Percentiles rank a stretch among this genome's conserved stretches.
Conservation (phyloP, 2,113 vertebrate species). For the Theristicus caerulescens region DNA sequence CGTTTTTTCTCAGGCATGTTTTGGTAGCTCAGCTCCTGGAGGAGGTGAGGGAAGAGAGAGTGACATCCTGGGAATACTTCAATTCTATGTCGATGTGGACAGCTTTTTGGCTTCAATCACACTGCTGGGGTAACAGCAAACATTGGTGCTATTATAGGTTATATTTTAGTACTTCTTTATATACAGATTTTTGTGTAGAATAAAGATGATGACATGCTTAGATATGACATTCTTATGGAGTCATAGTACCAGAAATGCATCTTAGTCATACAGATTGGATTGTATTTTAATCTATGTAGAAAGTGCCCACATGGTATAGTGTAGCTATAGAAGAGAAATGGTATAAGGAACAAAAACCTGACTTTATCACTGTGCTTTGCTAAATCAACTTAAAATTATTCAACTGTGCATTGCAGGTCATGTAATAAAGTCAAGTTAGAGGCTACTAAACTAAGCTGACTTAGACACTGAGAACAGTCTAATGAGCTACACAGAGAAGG, state of each 20-base stretch:
- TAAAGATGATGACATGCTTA: neutral
- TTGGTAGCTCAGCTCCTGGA: neutral
- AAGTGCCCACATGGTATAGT: neutral
- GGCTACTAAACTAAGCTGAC: neutral
- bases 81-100: neutral
- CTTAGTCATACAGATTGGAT: neutral
- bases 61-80: neutral
- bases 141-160: neutral
- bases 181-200: neutral
- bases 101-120: neutral
- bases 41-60: neutral
- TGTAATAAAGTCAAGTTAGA: neutral
- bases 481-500: neutral
- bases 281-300: neutral
- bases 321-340: neutral
- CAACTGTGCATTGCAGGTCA: neutral
- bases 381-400: slow-evolving; percentile 6
- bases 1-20: neutral
- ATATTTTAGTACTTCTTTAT: neutral
- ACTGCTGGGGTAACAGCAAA: neutral
- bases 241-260: neutral
- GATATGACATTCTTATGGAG: neutral
- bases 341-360: neutral
- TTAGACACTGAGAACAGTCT: neutral
- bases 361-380: neutral